Percentiles rank a stretch among this genome's conserved stretches.
phyloP scores from a whole-genome alignment of 2,113 vertebrate genomes.

The Heterotilapia buettikoferi region DNA sequence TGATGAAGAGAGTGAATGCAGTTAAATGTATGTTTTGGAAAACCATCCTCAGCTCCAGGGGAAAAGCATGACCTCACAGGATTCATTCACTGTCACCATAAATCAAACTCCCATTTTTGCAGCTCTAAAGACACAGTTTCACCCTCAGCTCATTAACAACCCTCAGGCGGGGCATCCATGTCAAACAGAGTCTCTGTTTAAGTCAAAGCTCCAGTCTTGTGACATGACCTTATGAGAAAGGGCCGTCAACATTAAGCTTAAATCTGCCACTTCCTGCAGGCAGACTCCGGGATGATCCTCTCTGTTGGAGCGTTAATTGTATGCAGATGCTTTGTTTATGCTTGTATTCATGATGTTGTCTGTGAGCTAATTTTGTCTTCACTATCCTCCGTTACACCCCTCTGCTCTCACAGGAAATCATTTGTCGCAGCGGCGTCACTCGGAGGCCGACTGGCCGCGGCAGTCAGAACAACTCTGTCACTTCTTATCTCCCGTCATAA shows the following conservation, averaged over 20 bases:
- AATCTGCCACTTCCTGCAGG: background rate
- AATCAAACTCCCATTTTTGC: background rate
- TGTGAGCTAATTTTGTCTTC: background rate
- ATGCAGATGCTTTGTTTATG: background rate
- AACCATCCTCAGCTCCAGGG: background rate
- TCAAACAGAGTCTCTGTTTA: background rate
- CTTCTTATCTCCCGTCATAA: slow-evolving; percentile 22
- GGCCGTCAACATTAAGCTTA: background rate
- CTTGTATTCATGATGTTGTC: background rate
- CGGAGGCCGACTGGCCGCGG: background rate
- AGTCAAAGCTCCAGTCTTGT: background rate
- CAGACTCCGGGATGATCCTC: background rate
- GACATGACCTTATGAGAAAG: background rate
- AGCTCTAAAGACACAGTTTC: background rate
- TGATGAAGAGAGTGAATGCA: background rate
- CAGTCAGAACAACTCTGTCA: background rate
- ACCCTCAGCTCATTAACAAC: background rate
- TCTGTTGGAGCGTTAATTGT: background rate
- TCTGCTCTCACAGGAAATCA: slow-evolving; percentile 3
- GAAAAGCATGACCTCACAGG: background rate
- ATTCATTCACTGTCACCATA: background rate
- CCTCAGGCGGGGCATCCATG: background rate
- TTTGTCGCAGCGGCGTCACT: background rate
- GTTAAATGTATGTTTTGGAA: background rate
- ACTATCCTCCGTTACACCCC: background rate